A percentile compares a stretch with the other conserved stretches of the same genome.
Conservation (phyloP, 2,113 vertebrate genomes). For the Sprattus sprattus region DNA sequence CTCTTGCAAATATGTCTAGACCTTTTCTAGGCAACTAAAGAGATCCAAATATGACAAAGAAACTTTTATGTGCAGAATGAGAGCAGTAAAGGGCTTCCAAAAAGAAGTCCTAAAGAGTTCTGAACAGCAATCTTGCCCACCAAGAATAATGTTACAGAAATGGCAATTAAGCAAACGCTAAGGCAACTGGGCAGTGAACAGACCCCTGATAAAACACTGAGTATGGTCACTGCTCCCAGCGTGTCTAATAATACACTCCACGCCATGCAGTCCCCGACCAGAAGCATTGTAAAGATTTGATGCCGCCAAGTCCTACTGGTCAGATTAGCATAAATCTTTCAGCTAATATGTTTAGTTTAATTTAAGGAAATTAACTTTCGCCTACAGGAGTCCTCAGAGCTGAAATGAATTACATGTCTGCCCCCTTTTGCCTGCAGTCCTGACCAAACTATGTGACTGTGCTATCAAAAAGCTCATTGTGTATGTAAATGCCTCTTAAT, state of each 20-base stretch:
- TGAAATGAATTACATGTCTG: conserved; percentile 59
- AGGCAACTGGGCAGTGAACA: conserved; percentile 21
- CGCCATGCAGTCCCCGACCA: conserved; percentile 36
- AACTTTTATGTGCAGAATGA: not conserved
- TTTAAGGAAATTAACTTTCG: conserved; percentile 75
- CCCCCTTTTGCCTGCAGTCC: conserved; percentile 48
- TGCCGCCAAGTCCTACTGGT: conserved; percentile 60
- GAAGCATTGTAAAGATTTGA: conserved; percentile 52
- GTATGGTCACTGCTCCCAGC: not conserved
- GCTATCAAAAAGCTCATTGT: conserved; percentile 57
- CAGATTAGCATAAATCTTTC: conserved; percentile 72
- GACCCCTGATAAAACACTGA: conserved; percentile 4
- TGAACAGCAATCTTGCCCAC: not conserved
- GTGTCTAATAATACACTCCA: conserved; percentile 4
- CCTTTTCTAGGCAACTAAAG: not conserved
- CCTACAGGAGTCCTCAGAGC: conserved; percentile 69
- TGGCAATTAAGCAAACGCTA: conserved; percentile 28
- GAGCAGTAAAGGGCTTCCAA: not conserved
- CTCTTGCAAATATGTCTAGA: not conserved
- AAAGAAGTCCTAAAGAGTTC: not conserved
- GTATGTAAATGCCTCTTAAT: conserved; percentile 64
- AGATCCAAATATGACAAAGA: not conserved
- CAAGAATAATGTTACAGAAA: conserved; percentile 23
- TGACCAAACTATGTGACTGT: conserved; percentile 44
- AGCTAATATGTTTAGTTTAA: conserved; percentile 71